These are phyloP conservation scores for Mormyrops boulengeri DNA, from an alignment of 2,797 vertebrate species.

Conservation along the genomic window DNA sequence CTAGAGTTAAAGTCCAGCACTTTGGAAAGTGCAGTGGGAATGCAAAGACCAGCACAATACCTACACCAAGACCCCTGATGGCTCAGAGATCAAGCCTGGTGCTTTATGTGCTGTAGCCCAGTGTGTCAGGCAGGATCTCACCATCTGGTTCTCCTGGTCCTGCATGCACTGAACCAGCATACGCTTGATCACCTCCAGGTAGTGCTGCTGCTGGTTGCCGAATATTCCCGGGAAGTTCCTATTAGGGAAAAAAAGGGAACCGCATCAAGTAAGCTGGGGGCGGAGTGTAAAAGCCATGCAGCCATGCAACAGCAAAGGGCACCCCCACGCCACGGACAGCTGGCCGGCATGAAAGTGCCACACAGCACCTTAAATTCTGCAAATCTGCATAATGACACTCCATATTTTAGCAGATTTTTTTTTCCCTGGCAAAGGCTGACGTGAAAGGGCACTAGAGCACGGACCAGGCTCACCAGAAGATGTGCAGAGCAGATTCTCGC, in stretches of 20 bases:
- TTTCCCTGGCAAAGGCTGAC: not conserved
- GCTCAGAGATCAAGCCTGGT: not conserved
- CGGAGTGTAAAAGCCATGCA: not conserved
- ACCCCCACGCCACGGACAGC: not conserved
- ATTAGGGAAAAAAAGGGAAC: not conserved
- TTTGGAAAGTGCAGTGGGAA: not conserved
- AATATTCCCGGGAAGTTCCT: slow-evolving; percentile 99
- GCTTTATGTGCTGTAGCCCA: not conserved
- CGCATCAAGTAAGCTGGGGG: not conserved
- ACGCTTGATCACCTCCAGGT: slow-evolving; percentile 95
- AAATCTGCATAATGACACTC: not conserved
- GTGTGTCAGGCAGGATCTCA: slow-evolving; percentile 42
- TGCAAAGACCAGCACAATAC: not conserved
- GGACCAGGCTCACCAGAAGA: slow-evolving; percentile 80
- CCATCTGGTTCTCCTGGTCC: slow-evolving; percentile 87
- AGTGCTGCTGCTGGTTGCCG: slow-evolving; percentile 98
- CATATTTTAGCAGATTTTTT: not conserved
- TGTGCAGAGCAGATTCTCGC: slow-evolving; percentile 89
- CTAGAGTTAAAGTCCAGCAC: not conserved
- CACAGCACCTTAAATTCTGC: not conserved
- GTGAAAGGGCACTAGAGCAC: not conserved
- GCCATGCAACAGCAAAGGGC: not conserved
- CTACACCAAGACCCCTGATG: not conserved
- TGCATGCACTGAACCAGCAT: slow-evolving; percentile 99
- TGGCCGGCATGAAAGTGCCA: not conserved